A percentile compares a stretch with the other conserved stretches of the same genome.
Evolutionary conservation across 2,797 vertebrate genomes (phyloP).

Genomic region (Petrocephalus sullivani): DNA sequence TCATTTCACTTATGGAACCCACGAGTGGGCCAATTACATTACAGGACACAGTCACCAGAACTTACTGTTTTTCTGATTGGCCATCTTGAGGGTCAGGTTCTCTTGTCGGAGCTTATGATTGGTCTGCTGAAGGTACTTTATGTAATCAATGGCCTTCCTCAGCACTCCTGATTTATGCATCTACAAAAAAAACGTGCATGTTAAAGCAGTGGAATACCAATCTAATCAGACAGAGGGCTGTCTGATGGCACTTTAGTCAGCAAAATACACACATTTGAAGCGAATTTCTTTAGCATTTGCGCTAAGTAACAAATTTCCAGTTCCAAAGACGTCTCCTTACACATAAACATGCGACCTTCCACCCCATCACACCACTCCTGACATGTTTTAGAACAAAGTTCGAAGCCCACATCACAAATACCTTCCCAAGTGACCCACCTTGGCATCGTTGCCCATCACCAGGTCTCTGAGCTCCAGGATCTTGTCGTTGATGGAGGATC

Average conservation of each 20-base stretch:
- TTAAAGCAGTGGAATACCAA: constrained; percentile 7
- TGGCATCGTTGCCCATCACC: constrained; percentile 92
- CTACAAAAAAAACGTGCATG: constrained; percentile 47
- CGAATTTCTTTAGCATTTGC: background rate
- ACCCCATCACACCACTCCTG: background rate
- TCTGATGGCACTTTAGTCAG: background rate
- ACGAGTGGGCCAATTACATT: background rate
- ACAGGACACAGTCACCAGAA: constrained; percentile 2
- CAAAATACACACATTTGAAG: background rate
- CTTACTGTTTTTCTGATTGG: constrained; percentile 91
- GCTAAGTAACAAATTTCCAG: background rate
- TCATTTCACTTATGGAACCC: background rate
- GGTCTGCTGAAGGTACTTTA: constrained; percentile 91
- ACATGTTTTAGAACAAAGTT: too few species aligned
- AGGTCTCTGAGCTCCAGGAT: constrained; percentile 92
- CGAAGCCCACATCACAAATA: background rate
- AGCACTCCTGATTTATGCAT: constrained; percentile 97
- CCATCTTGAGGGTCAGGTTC: constrained; percentile 89
- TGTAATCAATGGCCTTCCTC: constrained; percentile 95
- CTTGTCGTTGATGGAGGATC: constrained; percentile 97
- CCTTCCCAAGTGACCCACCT: constrained; percentile 60
- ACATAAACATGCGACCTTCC: background rate
- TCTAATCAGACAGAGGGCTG: background rate
- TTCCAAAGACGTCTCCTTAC: background rate
- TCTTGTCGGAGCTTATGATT: constrained; percentile 96